Evolutionary conservation across 1,140 invertebrate genomes (phyloP), one percentile per base, ranked within the genome.

Genomic region (Drosophila athabasca): DNA sequence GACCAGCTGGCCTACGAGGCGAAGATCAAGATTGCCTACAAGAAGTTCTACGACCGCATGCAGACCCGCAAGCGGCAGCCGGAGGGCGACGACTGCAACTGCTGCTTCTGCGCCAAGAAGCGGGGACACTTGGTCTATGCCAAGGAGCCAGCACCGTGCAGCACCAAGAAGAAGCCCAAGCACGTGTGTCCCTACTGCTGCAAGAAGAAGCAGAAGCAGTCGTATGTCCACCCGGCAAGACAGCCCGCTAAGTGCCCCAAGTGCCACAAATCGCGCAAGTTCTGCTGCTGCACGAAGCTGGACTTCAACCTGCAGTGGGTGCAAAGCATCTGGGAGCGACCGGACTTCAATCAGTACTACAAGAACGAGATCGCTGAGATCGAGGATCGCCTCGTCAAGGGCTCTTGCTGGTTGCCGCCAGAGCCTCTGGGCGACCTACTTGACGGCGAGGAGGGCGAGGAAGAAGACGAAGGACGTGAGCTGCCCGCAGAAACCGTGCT

Each of bases 61-160:
- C 79, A 84, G 66, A 80, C 82, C 1, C 79, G 90, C 6, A 84
- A 88, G 43, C 66, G 71, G 0, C 82, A 88, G 48, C 90, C 90
- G 1, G 79, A 76, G 17, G 82, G 90, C n/a, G 90, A 91, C 8
- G 85, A 91, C 22, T 91, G 90, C 35, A 91, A 91, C 51, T 91
- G 90, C 44, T 91, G 90, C 9, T 91, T 91, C 73, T 91, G 90
- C 24, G 83, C 90, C 50, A 91, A 91, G 75, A 91, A 90, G 45
- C 82, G 90, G 0, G 90, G 90, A 1, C 90, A 91, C 45, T 24
- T 91, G 6, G 76, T 91, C n/a, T 91, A 91, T 44, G 85, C 81
- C 57, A 90, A 90, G 68, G 79, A 82, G 29, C 81, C 89, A 31
- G 65, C 71, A 17, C 89, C 89, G 3, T 84, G 77, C 46, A 67